These are phyloP conservation scores for Microcebus lehilahytsara DNA, from an alignment of 2,113 vertebrate genomes.

Conservation along the genomic window DNA sequence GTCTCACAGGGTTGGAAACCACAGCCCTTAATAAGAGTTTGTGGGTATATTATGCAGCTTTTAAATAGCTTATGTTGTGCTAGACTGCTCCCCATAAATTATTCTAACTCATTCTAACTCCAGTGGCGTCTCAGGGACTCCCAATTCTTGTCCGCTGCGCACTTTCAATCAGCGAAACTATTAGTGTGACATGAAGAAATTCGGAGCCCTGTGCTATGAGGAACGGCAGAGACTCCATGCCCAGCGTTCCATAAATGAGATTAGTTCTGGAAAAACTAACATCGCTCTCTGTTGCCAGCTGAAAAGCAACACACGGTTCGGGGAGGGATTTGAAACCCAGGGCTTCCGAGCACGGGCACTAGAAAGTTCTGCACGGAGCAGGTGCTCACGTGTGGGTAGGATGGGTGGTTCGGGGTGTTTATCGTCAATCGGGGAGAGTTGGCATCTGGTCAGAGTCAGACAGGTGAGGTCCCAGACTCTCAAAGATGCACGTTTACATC, in stretches of 20 bases:
- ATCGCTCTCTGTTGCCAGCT: too few relatives aligned
- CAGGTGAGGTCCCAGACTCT: background rate
- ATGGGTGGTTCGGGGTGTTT: background rate
- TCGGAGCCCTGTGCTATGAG: slow-evolving; percentile 3
- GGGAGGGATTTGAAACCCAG: too few relatives aligned
- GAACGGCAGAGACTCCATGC: slow-evolving; percentile 22
- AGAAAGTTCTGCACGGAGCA: accelerated
- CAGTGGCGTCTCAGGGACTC: slow-evolving; percentile 73
- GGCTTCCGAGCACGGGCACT: accelerated
- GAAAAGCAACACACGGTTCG: accelerated
- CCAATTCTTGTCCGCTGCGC: slow-evolving; percentile 70
- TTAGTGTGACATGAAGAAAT: slow-evolving; percentile 64
- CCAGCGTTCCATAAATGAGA: background rate
- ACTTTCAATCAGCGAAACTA: slow-evolving; percentile 78
- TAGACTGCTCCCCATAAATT: slow-evolving; percentile 79
- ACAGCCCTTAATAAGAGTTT: slow-evolving; percentile 82
- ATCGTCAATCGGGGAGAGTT: background rate
- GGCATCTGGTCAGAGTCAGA: background rate
- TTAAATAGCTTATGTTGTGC: slow-evolving; percentile 83
- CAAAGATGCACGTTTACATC: accelerated
- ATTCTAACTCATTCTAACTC: slow-evolving; percentile 75
- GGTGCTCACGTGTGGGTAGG: background rate
- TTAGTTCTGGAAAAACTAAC: background rate
- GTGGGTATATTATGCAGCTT: slow-evolving; percentile 82
- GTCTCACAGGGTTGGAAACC: slow-evolving; percentile 80